These are phyloP conservation scores for Poecilia gillii DNA, from an alignment of 2,797 vertebrate genomes.

Conservation along the genomic window DNA sequence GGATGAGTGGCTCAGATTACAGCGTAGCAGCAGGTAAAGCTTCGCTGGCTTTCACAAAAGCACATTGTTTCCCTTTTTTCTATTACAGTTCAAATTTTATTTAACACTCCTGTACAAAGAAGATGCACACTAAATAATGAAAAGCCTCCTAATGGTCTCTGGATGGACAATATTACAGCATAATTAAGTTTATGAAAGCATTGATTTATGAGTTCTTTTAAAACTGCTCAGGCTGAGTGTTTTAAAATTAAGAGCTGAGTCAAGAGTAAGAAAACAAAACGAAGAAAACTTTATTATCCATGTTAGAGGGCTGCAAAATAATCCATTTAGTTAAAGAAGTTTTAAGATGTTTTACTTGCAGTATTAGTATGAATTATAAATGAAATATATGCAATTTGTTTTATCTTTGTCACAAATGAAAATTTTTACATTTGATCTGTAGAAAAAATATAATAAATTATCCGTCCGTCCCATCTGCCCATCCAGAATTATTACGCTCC, in stretches of 20 bases:
- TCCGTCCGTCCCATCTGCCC: background rate
- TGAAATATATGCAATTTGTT: background rate
- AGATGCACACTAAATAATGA: slow-evolving; percentile 1
- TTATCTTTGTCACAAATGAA: background rate
- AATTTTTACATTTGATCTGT: background rate
- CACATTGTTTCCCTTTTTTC: slow-evolving; percentile 12
- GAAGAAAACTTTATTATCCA: background rate
- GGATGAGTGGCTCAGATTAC: slow-evolving; percentile 42
- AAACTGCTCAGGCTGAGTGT: background rate
- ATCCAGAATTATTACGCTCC: background rate
- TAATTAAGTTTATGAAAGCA: slow-evolving; percentile 29
- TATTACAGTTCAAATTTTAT: slow-evolving; percentile 15
- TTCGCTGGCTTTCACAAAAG: slow-evolving; percentile 25
- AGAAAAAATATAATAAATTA: background rate
- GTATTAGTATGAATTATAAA: background rate
- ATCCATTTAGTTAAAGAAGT: background rate
- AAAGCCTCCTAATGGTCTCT: slow-evolving; percentile 5
- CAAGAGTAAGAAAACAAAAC: background rate
- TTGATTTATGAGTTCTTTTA: slow-evolving; percentile 4
- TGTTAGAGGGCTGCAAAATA: background rate
- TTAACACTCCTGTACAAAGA: slow-evolving; percentile 16
- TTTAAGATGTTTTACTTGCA: background rate
- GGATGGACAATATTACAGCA: slow-evolving; percentile 10
- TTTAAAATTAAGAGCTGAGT: background rate
- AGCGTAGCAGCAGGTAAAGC: slow-evolving; percentile 45